Evolutionary conservation across 2,888 invertebrate species (phyloP), one percentile per base, ranked within the genome.

Genomic region (Toxonevra muliebris): DNA sequence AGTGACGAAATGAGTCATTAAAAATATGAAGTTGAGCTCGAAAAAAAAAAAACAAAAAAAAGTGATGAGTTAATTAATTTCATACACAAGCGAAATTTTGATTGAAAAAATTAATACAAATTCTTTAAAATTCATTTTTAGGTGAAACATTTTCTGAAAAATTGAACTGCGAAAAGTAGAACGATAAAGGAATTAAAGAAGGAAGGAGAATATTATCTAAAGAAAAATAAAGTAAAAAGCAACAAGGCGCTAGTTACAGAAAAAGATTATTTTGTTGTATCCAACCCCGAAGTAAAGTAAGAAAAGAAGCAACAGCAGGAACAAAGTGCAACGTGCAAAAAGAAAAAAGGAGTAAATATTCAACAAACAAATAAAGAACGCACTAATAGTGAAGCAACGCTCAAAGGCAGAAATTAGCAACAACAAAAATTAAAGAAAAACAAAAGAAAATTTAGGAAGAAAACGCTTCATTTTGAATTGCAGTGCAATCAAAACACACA

Each of bases 1-100:
- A 61, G 66, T 63, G 66, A 66, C 55, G 63, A 67, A 69, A 71
- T 71, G 71, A 71, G 63, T 71, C 71, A 71, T 69, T 30, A 65
- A 55, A 48, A 61, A 53, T 66, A 61, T 64, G 50, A 65, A 65
- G 58, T 69, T 69, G 41, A 62, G 58, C 61, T 7, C 54, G 15
- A 61, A 57, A 61, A 61, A 57, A 61, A 61, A 48, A 12, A 17
- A 48, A 48, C 50, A n/a, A 48, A 55, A 50, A 20, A 19, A 20
- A 50, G 54, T 54, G 53, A 66, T 62, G 65, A 68, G 67, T 71
- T 63, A 68, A 69, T 71, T 71, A 71, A 71, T 65, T 59, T 52
- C 60, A 55, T 53, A 53, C n/a, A 13, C 15, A 57, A 42, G 48
- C 45, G 41, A 60, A 8, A 60, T 60, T 42, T 60, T 52, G 4